phyloP scores from a whole-genome alignment of 2,888 invertebrate species.

The Lacanobia wlatinum region DNA sequence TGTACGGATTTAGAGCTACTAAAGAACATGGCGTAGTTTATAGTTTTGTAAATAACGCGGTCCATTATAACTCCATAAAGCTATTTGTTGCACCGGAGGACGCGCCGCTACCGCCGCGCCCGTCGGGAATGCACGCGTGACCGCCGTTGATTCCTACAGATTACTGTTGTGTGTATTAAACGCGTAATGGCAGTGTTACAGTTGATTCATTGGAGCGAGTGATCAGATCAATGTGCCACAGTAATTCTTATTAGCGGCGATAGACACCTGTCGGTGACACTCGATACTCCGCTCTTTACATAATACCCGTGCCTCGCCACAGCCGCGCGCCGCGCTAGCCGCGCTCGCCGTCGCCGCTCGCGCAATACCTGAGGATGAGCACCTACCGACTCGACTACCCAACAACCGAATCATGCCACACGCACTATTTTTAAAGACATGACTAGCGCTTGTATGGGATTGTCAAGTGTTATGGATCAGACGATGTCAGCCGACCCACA shows the following conservation, averaged over 20 bases:
- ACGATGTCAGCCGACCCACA: slow-evolving; percentile 53
- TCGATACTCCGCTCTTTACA: slow-evolving; percentile 81
- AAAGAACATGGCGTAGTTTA: slow-evolving; percentile 50
- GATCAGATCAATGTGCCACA: slow-evolving; percentile 69
- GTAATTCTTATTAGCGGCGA: slow-evolving; percentile 76
- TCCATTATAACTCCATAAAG: slow-evolving; percentile 58
- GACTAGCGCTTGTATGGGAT: slow-evolving; percentile 41
- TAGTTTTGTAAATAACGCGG: slow-evolving; percentile 58
- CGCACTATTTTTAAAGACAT: slow-evolving; percentile 50
- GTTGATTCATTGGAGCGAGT: slow-evolving; percentile 59
- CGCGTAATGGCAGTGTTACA: slow-evolving; percentile 59
- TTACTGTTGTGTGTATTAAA: slow-evolving; percentile 63
- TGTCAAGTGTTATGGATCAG: slow-evolving; percentile 27
- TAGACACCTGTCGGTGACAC: slow-evolving; percentile 82
- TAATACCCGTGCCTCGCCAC: slow-evolving; percentile 74
- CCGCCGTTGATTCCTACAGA: slow-evolving; percentile 56
- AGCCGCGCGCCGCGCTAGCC: slow-evolving; percentile 75
- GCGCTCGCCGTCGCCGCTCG: slow-evolving; percentile 65
- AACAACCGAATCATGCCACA: slow-evolving; percentile 61
- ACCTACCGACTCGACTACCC: slow-evolving; percentile 54
- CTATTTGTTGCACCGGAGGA: slow-evolving; percentile 57
- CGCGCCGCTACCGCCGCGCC: slow-evolving; percentile 6
- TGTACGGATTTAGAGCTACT: slow-evolving; percentile 26
- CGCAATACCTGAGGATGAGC: slow-evolving; percentile 70
- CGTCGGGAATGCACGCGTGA: slow-evolving; percentile 52